Evolutionary conservation across 2,113 vertebrate genomes (phyloP).

Genomic region (Bubalus kerabau): DNA sequence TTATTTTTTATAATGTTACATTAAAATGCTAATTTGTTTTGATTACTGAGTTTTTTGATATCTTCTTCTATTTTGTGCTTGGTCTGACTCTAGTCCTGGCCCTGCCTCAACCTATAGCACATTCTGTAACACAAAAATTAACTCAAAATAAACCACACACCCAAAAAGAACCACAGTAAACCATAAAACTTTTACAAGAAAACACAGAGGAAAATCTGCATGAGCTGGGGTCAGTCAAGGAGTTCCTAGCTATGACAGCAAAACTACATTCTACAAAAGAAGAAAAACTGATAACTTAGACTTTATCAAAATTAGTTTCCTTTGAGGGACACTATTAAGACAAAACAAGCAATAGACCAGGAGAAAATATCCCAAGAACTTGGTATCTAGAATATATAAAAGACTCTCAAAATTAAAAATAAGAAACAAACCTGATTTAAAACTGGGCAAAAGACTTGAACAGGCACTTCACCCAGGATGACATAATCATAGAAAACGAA

Average conservation of each 20-base stretch:
- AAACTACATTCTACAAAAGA: background rate
- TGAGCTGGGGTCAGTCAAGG: background rate
- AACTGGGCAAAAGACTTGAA: background rate
- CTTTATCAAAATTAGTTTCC: slow-evolving; percentile 2
- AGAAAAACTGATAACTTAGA: slow-evolving; percentile 1
- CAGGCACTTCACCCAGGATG: background rate
- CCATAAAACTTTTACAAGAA: background rate
- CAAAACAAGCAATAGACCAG: background rate
- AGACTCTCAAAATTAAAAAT: background rate
- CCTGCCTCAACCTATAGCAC: background rate
- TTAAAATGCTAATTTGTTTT: background rate
- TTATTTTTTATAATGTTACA: background rate
- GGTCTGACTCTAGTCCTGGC: background rate
- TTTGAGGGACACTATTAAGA: background rate
- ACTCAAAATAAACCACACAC: background rate
- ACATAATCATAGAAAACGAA: background rate
- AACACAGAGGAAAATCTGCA: background rate
- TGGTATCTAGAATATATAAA: background rate
- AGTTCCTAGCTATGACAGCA: background rate
- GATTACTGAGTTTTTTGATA: background rate
- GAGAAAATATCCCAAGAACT: background rate
- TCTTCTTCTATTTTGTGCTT: background rate
- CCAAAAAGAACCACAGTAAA: background rate
- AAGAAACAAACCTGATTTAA: background rate
- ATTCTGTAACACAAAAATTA: background rate